These are phyloP conservation scores for Eospalax fontanierii DNA, from an alignment of 2,797 vertebrate species.

Conservation along the genomic window DNA sequence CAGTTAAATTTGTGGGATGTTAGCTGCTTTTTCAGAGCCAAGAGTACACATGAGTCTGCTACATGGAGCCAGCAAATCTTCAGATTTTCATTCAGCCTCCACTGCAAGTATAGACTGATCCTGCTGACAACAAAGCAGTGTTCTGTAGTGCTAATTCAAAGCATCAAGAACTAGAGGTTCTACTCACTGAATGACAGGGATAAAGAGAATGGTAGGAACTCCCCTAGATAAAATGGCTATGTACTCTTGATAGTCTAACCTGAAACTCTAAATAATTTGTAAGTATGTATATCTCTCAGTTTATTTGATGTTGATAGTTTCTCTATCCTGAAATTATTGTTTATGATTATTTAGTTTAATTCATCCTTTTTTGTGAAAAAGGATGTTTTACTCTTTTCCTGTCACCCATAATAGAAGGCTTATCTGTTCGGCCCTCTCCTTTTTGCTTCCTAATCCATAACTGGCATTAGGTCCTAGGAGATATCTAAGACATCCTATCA, in stretches of 20 bases:
- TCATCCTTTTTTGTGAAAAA: not conserved
- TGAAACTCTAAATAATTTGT: not conserved
- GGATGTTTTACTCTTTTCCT: not conserved
- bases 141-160: not conserved
- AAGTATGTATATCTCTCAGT: not conserved
- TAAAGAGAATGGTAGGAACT: too few species aligned
- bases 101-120: not conserved
- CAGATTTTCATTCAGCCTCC: not conserved
- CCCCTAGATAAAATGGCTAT: not conserved
- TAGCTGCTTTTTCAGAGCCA: not conserved
- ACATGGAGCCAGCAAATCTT: not conserved
- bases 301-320: not conserved
- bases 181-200: not conserved
- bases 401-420: not conserved
- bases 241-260: not conserved
- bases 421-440: not conserved
- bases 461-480: not conserved
- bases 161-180: not conserved
- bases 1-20: not conserved
- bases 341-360: not conserved
- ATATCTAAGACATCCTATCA: not conserved
- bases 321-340: not conserved
- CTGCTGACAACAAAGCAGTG: not conserved
- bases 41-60: not conserved
- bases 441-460: not conserved